Evolutionary conservation across 2,797 vertebrate genomes (phyloP).

Genomic region (Intellagama lesueurii): DNA sequence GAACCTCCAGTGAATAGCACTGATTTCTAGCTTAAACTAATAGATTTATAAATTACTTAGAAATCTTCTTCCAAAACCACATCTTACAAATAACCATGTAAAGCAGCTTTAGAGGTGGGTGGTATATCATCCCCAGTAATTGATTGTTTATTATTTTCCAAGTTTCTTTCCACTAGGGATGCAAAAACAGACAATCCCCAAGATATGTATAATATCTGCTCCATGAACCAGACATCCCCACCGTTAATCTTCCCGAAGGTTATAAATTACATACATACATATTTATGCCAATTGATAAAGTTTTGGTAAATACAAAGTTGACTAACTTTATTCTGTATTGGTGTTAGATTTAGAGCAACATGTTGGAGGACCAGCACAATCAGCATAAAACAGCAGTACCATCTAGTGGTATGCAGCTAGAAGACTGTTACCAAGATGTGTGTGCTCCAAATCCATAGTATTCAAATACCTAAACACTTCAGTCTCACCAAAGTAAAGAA

Average conservation of each 20-base stretch:
- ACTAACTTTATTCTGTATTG: not conserved
- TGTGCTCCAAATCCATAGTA: not conserved
- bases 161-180: not conserved
- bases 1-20: not conserved
- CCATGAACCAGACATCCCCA: not conserved
- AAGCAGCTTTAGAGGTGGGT: not conserved
- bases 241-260: not conserved
- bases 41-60: not conserved
- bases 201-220: not conserved
- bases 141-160: not conserved
- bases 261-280: conserved; percentile 10
- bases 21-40: not conserved
- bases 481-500: too few relatives aligned
- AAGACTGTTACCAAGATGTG: rapidly evolving
- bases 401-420: conserved; percentile 39
- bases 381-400: conserved; percentile 59
- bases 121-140: not conserved
- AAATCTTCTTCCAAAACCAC: not conserved
- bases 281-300: not conserved
- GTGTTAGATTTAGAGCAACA: not conserved
- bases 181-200: not conserved
- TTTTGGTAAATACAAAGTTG: not conserved
- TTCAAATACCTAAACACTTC: too few relatives aligned
- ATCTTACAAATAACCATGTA: not conserved
- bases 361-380: not conserved